Conservation (phyloP, 2,113 vertebrate genomes). For the Herpailurus yagouaroundi region DNA sequence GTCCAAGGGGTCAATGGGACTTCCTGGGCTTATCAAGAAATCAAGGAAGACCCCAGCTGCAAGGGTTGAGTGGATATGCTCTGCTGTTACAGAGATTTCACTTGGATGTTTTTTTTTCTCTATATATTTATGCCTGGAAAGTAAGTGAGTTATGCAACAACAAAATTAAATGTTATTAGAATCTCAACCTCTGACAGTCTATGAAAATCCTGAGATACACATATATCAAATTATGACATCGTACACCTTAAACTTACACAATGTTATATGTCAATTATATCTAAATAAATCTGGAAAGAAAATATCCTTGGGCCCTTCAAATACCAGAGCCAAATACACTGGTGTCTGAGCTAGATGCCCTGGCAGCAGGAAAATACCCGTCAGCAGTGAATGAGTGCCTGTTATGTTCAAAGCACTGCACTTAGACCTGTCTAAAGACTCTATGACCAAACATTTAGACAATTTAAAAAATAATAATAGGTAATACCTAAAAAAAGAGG, state of each 20-base stretch:
- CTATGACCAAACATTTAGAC: background rate
- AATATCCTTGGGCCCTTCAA: background rate
- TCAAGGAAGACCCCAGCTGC: background rate
- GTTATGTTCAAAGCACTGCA: background rate
- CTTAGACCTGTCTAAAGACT: background rate
- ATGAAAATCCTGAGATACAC: background rate
- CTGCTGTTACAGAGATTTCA: background rate
- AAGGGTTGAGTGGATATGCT: background rate
- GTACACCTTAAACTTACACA: background rate
- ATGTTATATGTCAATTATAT: background rate
- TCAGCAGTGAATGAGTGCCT: background rate
- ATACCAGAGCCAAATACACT: background rate
- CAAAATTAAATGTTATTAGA: background rate
- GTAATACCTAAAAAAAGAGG: background rate
- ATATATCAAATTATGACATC: background rate
- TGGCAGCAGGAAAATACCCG: background rate
- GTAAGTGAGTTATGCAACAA: background rate
- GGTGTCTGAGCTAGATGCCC: background rate
- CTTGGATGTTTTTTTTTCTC: background rate
- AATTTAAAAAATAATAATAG: background rate
- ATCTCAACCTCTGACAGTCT: background rate
- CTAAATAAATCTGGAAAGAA: background rate
- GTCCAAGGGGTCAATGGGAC: background rate
- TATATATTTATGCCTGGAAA: background rate
- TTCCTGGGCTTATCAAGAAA: background rate